Conservation (phyloP, 2,888 invertebrate species). For the Apomyelois bistriatella region DNA sequence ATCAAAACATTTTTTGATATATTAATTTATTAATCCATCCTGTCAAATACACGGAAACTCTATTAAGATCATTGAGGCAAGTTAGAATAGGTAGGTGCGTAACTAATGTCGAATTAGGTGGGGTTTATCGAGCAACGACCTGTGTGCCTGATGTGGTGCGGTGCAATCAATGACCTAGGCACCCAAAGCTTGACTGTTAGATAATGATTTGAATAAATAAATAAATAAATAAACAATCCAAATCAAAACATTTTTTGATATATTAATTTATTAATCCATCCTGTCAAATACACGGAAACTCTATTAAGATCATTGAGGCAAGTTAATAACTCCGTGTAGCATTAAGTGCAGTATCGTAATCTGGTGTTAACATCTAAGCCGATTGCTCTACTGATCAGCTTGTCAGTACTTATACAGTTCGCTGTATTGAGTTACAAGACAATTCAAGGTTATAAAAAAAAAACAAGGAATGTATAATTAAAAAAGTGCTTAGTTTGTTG, state of each 20-base stretch:
- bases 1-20: no score
- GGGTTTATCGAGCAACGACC: no score
- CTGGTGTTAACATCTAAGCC: conserved; percentile 19
- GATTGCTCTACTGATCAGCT: conserved; percentile 15
- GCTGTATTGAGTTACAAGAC: not conserved
- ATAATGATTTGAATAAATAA: no score
- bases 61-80: no score
- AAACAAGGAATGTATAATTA: not conserved
- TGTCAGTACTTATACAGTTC: not conserved
- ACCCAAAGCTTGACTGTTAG: no score
- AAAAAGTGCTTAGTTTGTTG: no score
- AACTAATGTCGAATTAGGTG: no score
- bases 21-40: no score
- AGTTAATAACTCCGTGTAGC: conserved; percentile 1
- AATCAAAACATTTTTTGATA: not conserved
- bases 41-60: not conserved
- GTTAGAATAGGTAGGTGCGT: no score
- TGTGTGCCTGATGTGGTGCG: no score
- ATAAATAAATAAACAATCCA: not conserved
- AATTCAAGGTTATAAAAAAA: not conserved
- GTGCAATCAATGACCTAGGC: no score
- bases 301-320: not conserved
- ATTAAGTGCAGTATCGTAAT: conserved; percentile 5
- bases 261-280: not conserved
- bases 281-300: not conserved